Evolutionary conservation across 30 jellyfish, hydroid and myxozoan species (phyloP).

Genomic region (Mastigias papua): DNA sequence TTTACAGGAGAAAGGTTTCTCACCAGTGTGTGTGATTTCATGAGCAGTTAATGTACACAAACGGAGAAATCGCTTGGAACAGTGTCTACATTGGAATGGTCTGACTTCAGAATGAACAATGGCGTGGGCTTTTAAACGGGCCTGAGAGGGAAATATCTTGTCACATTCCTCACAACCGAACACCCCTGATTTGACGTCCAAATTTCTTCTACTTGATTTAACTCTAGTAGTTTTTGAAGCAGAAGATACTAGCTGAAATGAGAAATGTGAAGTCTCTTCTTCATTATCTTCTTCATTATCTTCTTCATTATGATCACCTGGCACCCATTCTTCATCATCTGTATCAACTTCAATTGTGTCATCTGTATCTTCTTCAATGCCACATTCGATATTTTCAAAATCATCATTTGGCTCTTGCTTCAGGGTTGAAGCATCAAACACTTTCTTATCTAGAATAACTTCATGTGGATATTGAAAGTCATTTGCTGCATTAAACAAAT

Average conservation of each 20-base stretch:
- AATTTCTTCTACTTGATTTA: background rate
- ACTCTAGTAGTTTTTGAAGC: background rate
- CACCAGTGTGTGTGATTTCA: slow-evolving; percentile 36
- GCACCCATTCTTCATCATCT: background rate
- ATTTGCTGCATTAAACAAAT: background rate
- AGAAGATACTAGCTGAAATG: background rate
- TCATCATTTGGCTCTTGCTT: slow-evolving; percentile 16
- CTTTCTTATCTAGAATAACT: background rate
- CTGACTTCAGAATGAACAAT: slow-evolving; percentile 15
- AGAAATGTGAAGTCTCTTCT: background rate
- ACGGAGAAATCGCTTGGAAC: slow-evolving; percentile 11
- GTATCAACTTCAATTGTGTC: background rate
- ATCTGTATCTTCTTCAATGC: background rate
- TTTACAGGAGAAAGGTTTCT: slow-evolving; percentile 29
- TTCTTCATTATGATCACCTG: background rate
- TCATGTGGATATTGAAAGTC: slow-evolving; percentile 19
- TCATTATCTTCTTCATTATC: background rate
- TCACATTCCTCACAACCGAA: background rate
- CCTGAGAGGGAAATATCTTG: slow-evolving; percentile 7
- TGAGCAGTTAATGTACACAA: slow-evolving; percentile 11
- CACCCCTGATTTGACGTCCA: background rate
- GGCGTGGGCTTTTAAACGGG: background rate
- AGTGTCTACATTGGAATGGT: slow-evolving; percentile 12
- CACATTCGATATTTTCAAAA: background rate
- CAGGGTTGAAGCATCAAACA: background rate